These are phyloP conservation scores for Amorpha juglandis DNA, from an alignment of 2,888 invertebrate species.

Conservation along the genomic window DNA sequence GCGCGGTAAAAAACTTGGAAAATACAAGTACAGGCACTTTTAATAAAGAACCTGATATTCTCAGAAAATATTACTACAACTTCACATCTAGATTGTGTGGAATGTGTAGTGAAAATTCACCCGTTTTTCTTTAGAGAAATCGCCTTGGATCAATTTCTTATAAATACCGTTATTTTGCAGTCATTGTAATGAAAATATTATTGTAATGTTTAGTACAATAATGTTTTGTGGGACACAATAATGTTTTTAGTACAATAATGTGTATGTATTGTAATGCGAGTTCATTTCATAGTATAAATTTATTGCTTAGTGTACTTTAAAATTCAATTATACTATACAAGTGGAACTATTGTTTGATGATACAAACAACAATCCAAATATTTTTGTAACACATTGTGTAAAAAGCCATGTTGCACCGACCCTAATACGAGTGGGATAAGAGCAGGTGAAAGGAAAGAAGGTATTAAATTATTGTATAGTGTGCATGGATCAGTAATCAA, in stretches of 20 bases:
- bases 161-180: slow-evolving; percentile 7
- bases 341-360: neutral
- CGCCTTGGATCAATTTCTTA: neutral
- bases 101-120: slow-evolving; percentile 5
- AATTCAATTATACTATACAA: neutral
- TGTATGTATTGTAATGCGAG: neutral
- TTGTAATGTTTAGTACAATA: neutral
- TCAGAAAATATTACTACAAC: neutral
- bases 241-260: neutral
- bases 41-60: too few species aligned
- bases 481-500: too few species aligned
- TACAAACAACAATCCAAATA: neutral
- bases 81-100: neutral
- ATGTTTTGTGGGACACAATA: neutral
- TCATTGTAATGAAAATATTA: neutral
- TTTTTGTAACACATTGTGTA: neutral
- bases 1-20: too few species aligned
- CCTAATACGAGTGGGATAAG: too few species aligned
- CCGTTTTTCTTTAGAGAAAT: slow-evolving; percentile 13
- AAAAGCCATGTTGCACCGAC: too few species aligned
- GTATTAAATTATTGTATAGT: too few species aligned
- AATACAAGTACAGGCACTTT: too few species aligned
- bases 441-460: too few species aligned
- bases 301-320: neutral
- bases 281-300: neutral